Conservation (phyloP, 1,140 invertebrate species). For the Caenorhabditis tropicalis region DNA sequence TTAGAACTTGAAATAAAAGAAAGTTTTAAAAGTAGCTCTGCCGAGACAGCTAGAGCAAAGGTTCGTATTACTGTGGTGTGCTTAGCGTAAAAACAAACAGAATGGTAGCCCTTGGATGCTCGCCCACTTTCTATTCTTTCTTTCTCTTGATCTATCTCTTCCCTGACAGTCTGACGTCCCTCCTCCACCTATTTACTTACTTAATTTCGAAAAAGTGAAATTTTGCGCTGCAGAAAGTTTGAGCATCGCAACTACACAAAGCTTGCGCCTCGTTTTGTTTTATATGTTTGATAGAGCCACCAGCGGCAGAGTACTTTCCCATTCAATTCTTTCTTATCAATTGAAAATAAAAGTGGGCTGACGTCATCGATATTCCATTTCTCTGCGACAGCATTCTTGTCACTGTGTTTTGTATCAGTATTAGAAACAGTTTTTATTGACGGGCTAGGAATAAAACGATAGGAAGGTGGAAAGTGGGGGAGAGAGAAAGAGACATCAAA, state of each 20-base stretch:
- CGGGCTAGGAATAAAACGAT: conserved; percentile 6
- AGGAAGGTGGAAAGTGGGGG: too few relatives aligned
- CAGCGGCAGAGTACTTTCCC: neutral
- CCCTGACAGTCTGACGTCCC: conserved; percentile 20
- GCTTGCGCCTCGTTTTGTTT: neutral
- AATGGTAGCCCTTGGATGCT: conserved; percentile 28
- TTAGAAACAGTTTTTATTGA: conserved; percentile 31
- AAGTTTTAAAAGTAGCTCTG: neutral
- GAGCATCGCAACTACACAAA: conserved; percentile 15
- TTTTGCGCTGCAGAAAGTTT: neutral
- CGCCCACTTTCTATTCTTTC: neutral
- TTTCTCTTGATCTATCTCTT: conserved; percentile 1
- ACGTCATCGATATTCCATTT: conserved; percentile 11
- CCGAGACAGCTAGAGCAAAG: neutral
- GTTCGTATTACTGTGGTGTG: conserved; percentile 36
- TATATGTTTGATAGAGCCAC: conserved; percentile 33
- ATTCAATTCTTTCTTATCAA: conserved; percentile 19
- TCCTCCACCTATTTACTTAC: neutral
- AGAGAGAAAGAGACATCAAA: neutral
- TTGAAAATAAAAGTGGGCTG: conserved; percentile 11
- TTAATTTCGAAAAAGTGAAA: conserved; percentile 34
- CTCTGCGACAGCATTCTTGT: neutral
- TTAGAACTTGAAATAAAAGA: neutral
- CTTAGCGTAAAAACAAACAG: conserved; percentile 38
- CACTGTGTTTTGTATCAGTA: conserved; percentile 19